Base-by-base conservation (phyloP, 2,797 vertebrate species). In the Galago senegalensis region DNA sequence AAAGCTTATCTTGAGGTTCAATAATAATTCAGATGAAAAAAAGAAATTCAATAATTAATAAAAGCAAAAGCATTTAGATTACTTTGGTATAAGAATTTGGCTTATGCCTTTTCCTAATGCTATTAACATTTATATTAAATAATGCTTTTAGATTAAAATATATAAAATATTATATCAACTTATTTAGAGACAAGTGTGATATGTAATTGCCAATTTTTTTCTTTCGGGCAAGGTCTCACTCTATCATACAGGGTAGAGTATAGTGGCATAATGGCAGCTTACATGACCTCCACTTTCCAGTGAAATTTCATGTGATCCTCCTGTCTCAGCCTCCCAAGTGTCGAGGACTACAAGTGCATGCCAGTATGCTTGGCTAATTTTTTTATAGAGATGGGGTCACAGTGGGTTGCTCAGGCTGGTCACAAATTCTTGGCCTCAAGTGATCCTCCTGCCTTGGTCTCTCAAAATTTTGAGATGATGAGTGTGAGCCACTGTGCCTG, bases 1-100 rank as follows among this genome's bases (percentile, higher is more conserved):
- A 89, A 94, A 88, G 16, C 40, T 87, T 95, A 86, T 14, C 43
- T 84, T 83, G 72, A 84, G n/a, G 16, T 31, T 96, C 56, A 96
- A 87, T 94, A 93, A 82, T 82, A 49, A 95, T 84, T 96, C 58
- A 89, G 14, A 63, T 93, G 43, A 87, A 91, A 77, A 89, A 27
- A 92, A 5, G 17, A 91, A 91, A 93, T 70, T 89, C 37, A 96
- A 85, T 81, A 80, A 87, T 23, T 67, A 49, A 81, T 81, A 63
- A 87, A 92, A 85, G 61, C 14, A 88, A 23, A 87, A 37, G 21
- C 27, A 76, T 61, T 70, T 94, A 60, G 4, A 31, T 92, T 87
- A 84, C 46, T 93, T 91, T 80, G 17, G 25, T 81, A n/a, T 89
- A 67, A 87, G 13, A 96, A 91, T 53, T 79, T 87, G 31, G 25